Conservation (phyloP, 2,888 invertebrate genomes). For the Plemyria rubiginata region DNA sequence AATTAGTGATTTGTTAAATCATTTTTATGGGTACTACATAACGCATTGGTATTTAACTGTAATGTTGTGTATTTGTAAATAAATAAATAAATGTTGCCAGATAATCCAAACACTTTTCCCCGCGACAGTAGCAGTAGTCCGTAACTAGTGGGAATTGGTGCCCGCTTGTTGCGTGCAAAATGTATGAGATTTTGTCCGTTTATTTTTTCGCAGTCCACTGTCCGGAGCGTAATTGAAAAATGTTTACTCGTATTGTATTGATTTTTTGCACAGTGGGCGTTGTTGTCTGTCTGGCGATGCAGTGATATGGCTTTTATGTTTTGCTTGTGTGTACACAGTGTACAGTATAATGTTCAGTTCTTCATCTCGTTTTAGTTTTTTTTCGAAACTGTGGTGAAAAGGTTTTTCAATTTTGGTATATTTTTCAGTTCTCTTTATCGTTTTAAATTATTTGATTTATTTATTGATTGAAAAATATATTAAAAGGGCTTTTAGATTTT, state of each 20-base stretch:
- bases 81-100: background rate
- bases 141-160: constrained; percentile 79
- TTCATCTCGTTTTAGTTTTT: background rate
- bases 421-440: too few relatives aligned
- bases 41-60: too few relatives aligned
- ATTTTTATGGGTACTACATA: too few relatives aligned
- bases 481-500: too few relatives aligned
- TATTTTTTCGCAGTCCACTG: constrained; percentile 72
- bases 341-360: background rate
- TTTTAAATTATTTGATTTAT: too few relatives aligned
- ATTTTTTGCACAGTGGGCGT: constrained; percentile 33
- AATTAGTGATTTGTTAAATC: too few relatives aligned
- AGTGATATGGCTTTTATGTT: constrained; percentile 24
- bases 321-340: too few relatives aligned
- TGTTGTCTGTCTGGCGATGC: constrained; percentile 19
- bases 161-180: constrained; percentile 76
- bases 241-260: constrained; percentile 53
- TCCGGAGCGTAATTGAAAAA: constrained; percentile 71
- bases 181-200: constrained; percentile 77
- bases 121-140: constrained; percentile 47
- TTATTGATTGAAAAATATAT: too few relatives aligned
- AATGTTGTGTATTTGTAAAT: too few relatives aligned
- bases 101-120: constrained; percentile 9
- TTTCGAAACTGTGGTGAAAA: too few relatives aligned
- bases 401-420: too few relatives aligned